Base-by-base conservation (phyloP, 2,888 invertebrate genomes). In the Agrotis puta region DNA sequence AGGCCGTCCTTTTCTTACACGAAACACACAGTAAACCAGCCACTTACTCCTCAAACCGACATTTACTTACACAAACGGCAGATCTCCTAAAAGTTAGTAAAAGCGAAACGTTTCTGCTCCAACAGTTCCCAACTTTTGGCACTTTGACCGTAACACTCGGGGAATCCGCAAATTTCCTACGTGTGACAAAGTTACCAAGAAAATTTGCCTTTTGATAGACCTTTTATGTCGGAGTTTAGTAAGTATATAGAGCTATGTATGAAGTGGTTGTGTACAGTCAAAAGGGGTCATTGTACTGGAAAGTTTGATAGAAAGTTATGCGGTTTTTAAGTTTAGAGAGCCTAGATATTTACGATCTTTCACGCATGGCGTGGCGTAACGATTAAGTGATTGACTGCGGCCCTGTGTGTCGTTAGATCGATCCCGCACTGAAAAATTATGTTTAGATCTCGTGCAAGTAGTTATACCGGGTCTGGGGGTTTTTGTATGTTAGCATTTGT, bases 171-270 rank as follows among this genome's bases (percentile, higher is more conserved):
- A 81, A 84, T 85, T 78, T 64, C 20, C 66, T 70, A 78, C 84
- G 79, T 76, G 71, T 74, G 70, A 74, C 64, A 59, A 71, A 83
- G 56, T 85, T 85, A 50, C 22, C 1, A 76, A 79, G 81, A 79
- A 83, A 76, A 85, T 83, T 85, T 85, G 51, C 73, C 76, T 74
- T 85, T 76, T 83, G 70, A 79, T 68, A 79, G 69, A 74, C 85
- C 64, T 85, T 68, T 51, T 43, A 22, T 5, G 76, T 65, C 51
- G 51, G 51, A 82, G 53, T 78, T 71, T 50, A 39, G 47, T 27
- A 51, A 47, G 62, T 81, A 22, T 64, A 59, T 64, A 43, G 48
- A 33, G 51, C 14, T 61, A 54, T 6, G 16, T 64, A 64, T 45
- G 48, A 78, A 43, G 56, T 69, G 56, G 51, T 50, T 48, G 45